Evolutionary conservation across 2,888 invertebrate genomes (phyloP).

Genomic region (Pedicia rivosa): DNA sequence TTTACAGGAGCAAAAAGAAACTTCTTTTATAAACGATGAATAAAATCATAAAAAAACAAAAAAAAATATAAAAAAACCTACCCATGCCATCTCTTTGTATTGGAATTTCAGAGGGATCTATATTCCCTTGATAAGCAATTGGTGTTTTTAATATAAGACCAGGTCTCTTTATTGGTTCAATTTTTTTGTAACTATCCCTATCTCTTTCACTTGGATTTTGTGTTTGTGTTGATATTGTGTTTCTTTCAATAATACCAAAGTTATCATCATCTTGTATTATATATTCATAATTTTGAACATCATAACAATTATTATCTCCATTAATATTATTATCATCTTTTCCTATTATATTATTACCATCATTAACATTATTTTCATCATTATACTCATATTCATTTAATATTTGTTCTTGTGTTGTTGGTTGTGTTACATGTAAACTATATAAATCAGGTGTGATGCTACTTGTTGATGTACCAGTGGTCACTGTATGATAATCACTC

Average conservation of each 20-base stretch:
- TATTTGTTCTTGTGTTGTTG: constrained; percentile 17
- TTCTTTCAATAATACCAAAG: background rate
- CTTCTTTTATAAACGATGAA: constrained; percentile 10
- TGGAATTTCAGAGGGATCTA: constrained; percentile 72
- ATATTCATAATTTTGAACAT: background rate
- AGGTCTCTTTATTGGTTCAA: constrained; percentile 57
- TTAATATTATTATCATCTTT: constrained; percentile 12
- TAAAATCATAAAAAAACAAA: constrained; percentile 11
- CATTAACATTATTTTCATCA: constrained; percentile 11
- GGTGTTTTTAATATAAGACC: constrained; percentile 59
- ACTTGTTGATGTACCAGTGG: constrained; percentile 15
- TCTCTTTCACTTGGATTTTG: too few relatives aligned
- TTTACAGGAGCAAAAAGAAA: constrained; percentile 10
- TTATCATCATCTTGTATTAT: background rate
- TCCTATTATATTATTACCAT: constrained; percentile 10
- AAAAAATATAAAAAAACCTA: constrained; percentile 32
- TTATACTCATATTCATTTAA: constrained; percentile 11
- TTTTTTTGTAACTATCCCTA: constrained; percentile 31
- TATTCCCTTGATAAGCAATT: constrained; percentile 61
- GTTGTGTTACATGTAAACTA: constrained; percentile 15
- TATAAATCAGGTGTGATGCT: constrained; percentile 6
- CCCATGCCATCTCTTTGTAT: constrained; percentile 81
- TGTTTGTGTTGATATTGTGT: constrained; percentile 5
- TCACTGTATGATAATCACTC: constrained; percentile 26
- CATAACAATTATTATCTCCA: constrained; percentile 9